These are phyloP conservation scores for Itoplectis maculator DNA, from an alignment of 2,888 invertebrate genomes.

Conservation along the genomic window DNA sequence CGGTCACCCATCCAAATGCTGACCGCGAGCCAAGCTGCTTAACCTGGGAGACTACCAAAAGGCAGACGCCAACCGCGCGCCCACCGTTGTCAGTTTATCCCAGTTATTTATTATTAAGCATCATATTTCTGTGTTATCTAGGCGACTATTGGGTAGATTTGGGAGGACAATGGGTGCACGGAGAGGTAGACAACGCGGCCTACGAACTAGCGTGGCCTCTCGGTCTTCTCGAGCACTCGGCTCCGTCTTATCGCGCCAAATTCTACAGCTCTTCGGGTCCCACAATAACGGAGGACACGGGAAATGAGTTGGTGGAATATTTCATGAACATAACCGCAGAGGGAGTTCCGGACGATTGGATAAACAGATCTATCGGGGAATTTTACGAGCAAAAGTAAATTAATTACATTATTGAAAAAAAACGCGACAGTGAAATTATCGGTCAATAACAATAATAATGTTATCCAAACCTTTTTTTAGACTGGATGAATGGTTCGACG, in stretches of 20 bases:
- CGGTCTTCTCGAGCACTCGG: constrained; percentile 58
- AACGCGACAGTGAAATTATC: background rate
- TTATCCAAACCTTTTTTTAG: constrained; percentile 45
- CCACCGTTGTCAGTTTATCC: too few relatives aligned
- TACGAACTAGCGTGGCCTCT: constrained; percentile 76
- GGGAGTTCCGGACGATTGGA: background rate
- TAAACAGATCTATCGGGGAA: constrained; percentile 4
- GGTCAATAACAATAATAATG: background rate
- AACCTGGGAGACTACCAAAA: too few relatives aligned
- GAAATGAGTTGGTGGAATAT: background rate
- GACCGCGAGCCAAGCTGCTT: too few relatives aligned
- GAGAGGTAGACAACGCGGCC: constrained; percentile 74
- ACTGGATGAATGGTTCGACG: constrained; percentile 64
- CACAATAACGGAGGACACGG: background rate
- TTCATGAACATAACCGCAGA: background rate
- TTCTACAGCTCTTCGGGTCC: constrained; percentile 37
- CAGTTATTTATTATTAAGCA: too few relatives aligned
- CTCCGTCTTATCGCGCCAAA: too few relatives aligned
- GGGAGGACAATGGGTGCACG: constrained; percentile 79
- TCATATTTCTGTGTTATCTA: constrained; percentile 50
- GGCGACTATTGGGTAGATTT: constrained; percentile 75
- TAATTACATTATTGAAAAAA: background rate
- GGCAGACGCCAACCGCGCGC: too few relatives aligned
- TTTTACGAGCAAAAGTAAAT: background rate
- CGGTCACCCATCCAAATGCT: too few relatives aligned